These are phyloP conservation scores for Dipodomys ordii DNA, from an alignment of 2,113 vertebrate genomes.

Conservation along the genomic window DNA sequence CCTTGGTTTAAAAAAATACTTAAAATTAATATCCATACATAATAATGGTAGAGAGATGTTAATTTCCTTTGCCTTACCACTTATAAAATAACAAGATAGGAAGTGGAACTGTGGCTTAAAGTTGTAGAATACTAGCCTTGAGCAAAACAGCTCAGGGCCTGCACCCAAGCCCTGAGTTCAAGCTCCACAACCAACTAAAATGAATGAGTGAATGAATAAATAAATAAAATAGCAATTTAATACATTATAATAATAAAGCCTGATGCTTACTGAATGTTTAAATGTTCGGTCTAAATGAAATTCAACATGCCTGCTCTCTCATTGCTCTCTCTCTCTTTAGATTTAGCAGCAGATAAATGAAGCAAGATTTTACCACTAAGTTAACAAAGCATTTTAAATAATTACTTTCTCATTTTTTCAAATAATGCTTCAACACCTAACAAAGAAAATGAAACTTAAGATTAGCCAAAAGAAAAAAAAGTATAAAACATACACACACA, in stretches of 20 bases:
- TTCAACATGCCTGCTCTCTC: neutral
- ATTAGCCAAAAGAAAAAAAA: neutral
- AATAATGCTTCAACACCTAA: slow-evolving; percentile 33
- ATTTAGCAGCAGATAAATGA: neutral
- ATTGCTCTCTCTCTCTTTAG: neutral
- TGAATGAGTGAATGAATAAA: no score
- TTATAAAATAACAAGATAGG: no score
- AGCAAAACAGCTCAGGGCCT: no score
- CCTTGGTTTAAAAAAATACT: no score
- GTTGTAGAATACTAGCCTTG: no score
- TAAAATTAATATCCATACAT: no score
- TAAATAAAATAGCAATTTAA: no score
- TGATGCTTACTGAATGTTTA: neutral
- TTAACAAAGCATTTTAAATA: neutral
- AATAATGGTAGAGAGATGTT: no score
- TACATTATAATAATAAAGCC: neutral
- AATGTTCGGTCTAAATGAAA: neutral
- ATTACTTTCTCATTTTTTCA: neutral
- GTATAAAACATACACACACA: neutral
- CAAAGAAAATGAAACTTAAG: neutral
- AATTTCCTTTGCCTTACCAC: no score
- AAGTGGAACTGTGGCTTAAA: no score
- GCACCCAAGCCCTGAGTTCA: no score
- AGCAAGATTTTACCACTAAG: neutral
- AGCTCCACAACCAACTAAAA: no score